phyloP scores from a whole-genome alignment of 2,113 vertebrate species.

The Clarias batrachus region DNA sequence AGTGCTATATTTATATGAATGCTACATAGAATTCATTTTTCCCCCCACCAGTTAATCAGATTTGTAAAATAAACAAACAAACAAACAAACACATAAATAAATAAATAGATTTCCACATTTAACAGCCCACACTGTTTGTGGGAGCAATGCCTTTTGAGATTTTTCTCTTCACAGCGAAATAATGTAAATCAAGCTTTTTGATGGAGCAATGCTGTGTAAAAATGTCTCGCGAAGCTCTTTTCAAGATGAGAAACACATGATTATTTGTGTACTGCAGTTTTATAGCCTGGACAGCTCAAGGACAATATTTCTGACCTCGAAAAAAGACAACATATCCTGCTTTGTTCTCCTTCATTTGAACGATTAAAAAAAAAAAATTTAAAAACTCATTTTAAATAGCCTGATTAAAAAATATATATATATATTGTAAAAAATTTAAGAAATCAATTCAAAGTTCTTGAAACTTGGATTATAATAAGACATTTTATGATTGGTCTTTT shows the following conservation, averaged over 20 bases:
- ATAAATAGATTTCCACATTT: not conserved
- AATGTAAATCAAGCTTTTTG: conserved; percentile 12
- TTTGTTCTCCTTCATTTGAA: conserved; percentile 61
- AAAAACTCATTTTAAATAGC: conserved; percentile 53
- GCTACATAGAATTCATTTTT: not conserved
- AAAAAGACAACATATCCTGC: conserved; percentile 58
- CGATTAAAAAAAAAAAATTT: conserved; percentile 64
- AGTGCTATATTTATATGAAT: not conserved
- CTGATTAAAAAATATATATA: not conserved
- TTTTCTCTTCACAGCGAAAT: conserved; percentile 8
- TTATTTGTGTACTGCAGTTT: conserved; percentile 5
- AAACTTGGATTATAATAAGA: conserved; percentile 48
- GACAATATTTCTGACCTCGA: conserved; percentile 68
- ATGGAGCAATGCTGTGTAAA: not conserved
- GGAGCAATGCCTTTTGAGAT: conserved; percentile 3
- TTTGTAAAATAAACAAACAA: not conserved
- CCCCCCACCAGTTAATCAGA: not conserved
- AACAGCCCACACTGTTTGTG: not conserved
- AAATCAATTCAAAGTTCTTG: conserved; percentile 58
- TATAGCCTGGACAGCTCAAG: conserved; percentile 63
- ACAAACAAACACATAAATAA: not conserved
- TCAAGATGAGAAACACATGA: conserved; percentile 1
- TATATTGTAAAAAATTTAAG: conserved; percentile 34
- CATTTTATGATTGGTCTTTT: conserved; percentile 52
- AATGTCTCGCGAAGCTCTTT: conserved; percentile 11